These are phyloP conservation scores for Lumbricus terrestris DNA, from an alignment of 2,888 invertebrate species.

Conservation along the genomic window DNA sequence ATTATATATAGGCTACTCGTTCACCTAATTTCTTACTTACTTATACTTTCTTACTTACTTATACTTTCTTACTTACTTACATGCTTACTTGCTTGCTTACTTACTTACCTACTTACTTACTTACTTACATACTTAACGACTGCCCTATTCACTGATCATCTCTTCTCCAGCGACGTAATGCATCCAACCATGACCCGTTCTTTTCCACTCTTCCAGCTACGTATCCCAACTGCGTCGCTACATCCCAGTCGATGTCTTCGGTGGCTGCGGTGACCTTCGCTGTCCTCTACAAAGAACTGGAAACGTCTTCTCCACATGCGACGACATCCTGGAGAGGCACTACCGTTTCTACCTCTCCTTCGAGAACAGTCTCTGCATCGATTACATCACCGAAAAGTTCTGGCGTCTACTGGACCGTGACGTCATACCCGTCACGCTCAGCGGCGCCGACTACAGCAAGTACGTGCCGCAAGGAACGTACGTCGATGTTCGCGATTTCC, in stretches of 20 bases:
- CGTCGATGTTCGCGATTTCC: neutral
- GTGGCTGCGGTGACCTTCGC: neutral
- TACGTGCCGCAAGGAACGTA: neutral
- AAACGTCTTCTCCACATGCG: neutral
- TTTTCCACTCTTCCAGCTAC: neutral
- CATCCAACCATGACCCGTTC: too few relatives aligned
- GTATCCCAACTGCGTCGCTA: neutral
- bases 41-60: too few relatives aligned
- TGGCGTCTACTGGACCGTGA: conserved; percentile 71
- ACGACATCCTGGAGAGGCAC: conserved; percentile 42
- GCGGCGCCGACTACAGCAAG: neutral
- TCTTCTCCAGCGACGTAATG: too few relatives aligned
- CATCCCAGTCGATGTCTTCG: neutral
- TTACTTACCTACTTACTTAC: too few relatives aligned
- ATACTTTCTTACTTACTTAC: too few relatives aligned
- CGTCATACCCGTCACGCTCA: neutral
- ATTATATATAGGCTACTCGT: too few relatives aligned
- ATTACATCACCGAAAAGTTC: conserved; percentile 83
- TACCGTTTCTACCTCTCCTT: conserved; percentile 82
- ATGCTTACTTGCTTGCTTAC: too few relatives aligned
- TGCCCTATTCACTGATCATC: too few relatives aligned
- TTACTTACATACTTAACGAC: too few relatives aligned
- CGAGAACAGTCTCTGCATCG: conserved; percentile 79
- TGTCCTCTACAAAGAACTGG: neutral
- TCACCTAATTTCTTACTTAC: too few relatives aligned